phyloP scores from a whole-genome alignment of 64 coral and sea anemone species.

The Orbicella faveolata region DNA sequence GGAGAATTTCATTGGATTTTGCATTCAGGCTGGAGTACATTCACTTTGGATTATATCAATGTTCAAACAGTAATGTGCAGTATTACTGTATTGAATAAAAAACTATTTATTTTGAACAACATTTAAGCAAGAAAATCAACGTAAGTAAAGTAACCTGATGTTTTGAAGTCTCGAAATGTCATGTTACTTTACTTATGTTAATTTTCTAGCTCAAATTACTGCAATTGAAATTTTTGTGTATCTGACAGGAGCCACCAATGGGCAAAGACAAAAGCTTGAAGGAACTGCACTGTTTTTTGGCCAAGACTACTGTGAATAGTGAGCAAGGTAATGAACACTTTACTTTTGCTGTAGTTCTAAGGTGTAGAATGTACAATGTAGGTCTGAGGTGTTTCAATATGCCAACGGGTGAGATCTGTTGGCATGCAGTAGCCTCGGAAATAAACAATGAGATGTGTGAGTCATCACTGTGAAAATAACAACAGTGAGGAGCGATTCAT shows the following conservation, averaged over 20 bases:
- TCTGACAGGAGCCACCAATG: background rate
- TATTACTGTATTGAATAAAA: too few species aligned
- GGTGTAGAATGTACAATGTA: background rate
- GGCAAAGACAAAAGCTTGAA: background rate
- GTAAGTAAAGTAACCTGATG: too few species aligned
- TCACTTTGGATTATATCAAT: too few species aligned
- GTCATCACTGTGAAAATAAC: conserved; percentile 30
- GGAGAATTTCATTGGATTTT: too few species aligned
- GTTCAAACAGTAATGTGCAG: too few species aligned
- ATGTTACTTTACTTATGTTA: too few species aligned
- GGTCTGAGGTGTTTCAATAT: conserved; percentile 54
- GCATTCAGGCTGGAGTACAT: too few species aligned
- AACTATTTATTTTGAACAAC: too few species aligned
- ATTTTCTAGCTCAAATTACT: background rate
- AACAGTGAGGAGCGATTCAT: conserved; percentile 44
- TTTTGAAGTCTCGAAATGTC: too few species aligned
- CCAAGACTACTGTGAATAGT: background rate
- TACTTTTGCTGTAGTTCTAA: too few species aligned
- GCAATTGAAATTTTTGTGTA: background rate
- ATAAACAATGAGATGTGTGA: conserved; percentile 36
- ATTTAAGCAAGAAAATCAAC: too few species aligned
- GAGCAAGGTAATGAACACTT: conserved; percentile 27
- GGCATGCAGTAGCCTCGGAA: conserved; percentile 65
- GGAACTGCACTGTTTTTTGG: background rate
- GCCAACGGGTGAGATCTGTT: conserved; percentile 11